Evolutionary conservation across 2,113 vertebrate genomes (phyloP).

Genomic region (Sturnus vulgaris): DNA sequence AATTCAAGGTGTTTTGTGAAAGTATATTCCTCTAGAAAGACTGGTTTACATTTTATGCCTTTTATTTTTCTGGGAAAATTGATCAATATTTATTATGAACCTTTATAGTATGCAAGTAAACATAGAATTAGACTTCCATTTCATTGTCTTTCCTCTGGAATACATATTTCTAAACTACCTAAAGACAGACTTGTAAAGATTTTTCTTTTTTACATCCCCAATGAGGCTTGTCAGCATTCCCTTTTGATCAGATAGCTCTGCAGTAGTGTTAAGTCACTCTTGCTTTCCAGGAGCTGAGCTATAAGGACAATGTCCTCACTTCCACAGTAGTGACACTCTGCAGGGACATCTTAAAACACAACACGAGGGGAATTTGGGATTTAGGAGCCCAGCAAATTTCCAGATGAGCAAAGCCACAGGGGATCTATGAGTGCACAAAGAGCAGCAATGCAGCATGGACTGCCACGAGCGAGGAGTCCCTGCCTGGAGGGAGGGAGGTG

Average conservation of each 20-base stretch:
- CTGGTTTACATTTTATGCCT: not conserved
- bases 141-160: not conserved
- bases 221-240: not conserved
- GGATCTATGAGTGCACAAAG: rapidly evolving
- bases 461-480: not conserved
- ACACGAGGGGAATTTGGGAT: not conserved
- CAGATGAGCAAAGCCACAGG: not conserved
- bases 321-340: not conserved
- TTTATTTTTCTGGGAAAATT: not conserved
- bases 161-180: not conserved
- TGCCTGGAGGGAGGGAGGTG: too few species aligned
- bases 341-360: not conserved
- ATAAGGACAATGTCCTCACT: not conserved
- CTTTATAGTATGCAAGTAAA: not conserved
- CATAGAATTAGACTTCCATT: not conserved
- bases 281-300: not conserved
- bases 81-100: not conserved
- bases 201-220: not conserved
- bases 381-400: not conserved
- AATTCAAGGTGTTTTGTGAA: not conserved
- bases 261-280: not conserved
- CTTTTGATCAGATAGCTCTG: not conserved
- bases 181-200: not conserved
- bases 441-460: not conserved
- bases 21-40: not conserved